Evolutionary conservation across 2,888 invertebrate species (phyloP), one percentile per base, ranked within the genome.

Genomic region (Patella caerulea): DNA sequence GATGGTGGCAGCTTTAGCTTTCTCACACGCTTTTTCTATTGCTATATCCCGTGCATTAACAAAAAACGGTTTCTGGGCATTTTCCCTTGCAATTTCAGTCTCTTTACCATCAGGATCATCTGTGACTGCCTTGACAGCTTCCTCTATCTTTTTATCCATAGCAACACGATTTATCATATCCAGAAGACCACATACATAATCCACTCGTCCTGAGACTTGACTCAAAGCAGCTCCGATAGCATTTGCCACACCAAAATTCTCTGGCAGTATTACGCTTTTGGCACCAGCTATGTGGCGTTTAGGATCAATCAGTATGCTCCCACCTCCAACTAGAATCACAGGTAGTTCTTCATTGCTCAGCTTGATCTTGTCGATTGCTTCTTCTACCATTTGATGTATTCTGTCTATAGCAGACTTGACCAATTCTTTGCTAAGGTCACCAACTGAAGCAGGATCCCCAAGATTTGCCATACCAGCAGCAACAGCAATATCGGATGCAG

Each of bases 211-310:
- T 4, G 88, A 85, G 2, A 91, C 84, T 76, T 90, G 89, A 75
- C 90, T 87, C 2, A 91, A 81, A 1, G 90, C 91, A 7, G 91
- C 91, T 12, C 91, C 91, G 3, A 91, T 86, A 7, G 91, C 90
- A 83, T 91, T 91, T 7, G 90, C 90, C 19, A 91, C 90, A 72
- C 88, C 85, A 55, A 78, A 84, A 76, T 87, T 75, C 19, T 82
- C 75, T 9, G 88, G 88, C 5, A 80, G 71, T 3, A 86, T 73
- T 1, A 88, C 72, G 34, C 80, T 71, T 11, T 83, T 83, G 11
- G 85, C 79, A 4, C 88, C 88, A 11, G 79, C 71, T 54, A 87
- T 79, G 80, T 78, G 9, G 71, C 75, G 24, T 9, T 79, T 76
- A 19, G 15, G 34, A 77, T 88, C 86, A 15, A 89, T 73, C n/a